Conservation (phyloP, 1,140 invertebrate genomes). For the Procambarus virginalis region DNA sequence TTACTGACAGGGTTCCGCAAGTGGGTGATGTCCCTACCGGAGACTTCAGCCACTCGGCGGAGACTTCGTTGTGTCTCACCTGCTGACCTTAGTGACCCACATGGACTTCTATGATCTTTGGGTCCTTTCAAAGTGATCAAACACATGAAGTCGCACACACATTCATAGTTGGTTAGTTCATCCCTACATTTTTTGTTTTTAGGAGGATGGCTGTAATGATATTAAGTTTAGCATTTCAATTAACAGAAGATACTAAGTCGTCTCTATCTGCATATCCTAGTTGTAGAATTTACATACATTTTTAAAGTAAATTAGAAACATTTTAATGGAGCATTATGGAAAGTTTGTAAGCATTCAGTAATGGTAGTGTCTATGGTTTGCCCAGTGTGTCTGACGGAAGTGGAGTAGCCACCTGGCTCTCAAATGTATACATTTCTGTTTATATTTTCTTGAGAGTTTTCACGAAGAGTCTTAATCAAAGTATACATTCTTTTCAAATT, state of each 20-base stretch:
- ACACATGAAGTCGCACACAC: neutral
- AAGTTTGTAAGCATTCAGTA: neutral
- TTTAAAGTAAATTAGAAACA: neutral
- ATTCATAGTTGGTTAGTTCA: neutral
- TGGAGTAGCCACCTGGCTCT: neutral
- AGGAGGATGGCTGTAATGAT: neutral
- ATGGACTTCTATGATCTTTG: neutral
- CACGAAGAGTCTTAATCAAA: neutral
- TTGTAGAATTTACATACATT: neutral
- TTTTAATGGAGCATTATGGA: neutral
- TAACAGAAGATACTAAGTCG: neutral
- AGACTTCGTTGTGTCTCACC: constrained; percentile 51
- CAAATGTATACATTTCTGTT: neutral
- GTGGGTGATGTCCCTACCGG: constrained; percentile 76
- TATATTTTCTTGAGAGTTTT: neutral
- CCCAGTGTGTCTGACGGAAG: neutral
- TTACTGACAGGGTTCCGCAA: constrained; percentile 88
- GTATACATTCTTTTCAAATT: neutral
- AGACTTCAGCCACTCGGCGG: constrained; percentile 36
- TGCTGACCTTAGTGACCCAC: constrained; percentile 49
- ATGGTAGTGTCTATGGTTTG: neutral
- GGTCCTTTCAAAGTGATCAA: neutral
- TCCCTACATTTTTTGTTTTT: neutral
- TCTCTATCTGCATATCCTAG: neutral
- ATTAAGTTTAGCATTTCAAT: neutral